Evolutionary conservation across 2,113 vertebrate species (phyloP), one percentile per base, ranked within the genome.

Genomic region (Tympanuchus pallidicinctus): DNA sequence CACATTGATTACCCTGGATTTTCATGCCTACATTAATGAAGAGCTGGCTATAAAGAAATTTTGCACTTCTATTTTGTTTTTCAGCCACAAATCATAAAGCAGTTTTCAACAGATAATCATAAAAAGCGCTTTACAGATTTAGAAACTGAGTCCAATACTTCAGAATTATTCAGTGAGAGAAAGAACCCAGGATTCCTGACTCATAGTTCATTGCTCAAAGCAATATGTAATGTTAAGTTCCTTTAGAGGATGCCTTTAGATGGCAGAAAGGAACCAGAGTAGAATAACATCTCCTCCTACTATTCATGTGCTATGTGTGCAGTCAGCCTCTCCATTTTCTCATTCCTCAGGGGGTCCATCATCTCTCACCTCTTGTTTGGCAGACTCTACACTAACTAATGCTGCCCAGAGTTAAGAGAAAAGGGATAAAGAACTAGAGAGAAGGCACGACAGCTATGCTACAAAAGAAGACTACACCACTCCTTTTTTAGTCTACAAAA

Each of bases 331-430:
- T 96, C 92, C 89, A 96, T 95, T 96, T 95, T 93, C 89, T 96
- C 92, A 86, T 94, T 95, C 94, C 95, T 94, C 94, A 96, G 96
- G 97, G 93, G 92, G 95, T 94, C 97, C 95, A 96, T 95, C 96
- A 95, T 95, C 95, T 97, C 93, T 96, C 92, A 96, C 89, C 89
- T 96, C 94, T 92, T 95, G 81, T 97, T 94, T 97, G 88, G 81
- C 93, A 96, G 86, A 86, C 78, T 75, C 92, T 93, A 78, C 36
- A 16, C 91, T 94, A 88, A 94, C 94, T 92, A 94, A 94, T 94
- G 78, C 82, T 89, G 90, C 86, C 76, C 70, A 82, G 91, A 65
- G 70, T 82, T 92, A 94, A 93, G 57, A 87, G 86, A 92, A 95
- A 90, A 93, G 70, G 65, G 59, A 93, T 82, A 93, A 86, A 82